Conservation (phyloP, 2,113 vertebrate genomes). For the Leucopsar rothschildi region DNA sequence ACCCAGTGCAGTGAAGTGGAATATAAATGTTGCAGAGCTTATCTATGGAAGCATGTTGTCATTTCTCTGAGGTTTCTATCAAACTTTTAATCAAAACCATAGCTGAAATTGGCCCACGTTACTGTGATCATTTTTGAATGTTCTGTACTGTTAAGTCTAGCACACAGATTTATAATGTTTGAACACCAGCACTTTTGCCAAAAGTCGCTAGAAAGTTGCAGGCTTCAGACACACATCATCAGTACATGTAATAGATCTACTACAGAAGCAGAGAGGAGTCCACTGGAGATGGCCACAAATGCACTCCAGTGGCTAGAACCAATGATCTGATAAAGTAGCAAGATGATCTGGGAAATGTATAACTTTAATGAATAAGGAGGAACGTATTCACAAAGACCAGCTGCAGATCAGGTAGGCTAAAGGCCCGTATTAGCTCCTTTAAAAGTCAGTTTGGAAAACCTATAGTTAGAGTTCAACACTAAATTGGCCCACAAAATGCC, state of each 20-base stretch:
- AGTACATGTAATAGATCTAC: background rate
- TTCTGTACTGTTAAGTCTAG: slow-evolving; percentile 25
- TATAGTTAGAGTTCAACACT: background rate
- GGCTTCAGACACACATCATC: slow-evolving; percentile 33
- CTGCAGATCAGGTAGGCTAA: background rate
- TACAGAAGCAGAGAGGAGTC: slow-evolving; percentile 20
- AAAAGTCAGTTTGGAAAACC: background rate
- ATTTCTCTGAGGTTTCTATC: slow-evolving; percentile 58
- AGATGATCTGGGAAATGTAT: background rate
- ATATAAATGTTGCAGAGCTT: slow-evolving; percentile 35
- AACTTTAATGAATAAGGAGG: background rate
- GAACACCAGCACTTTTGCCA: slow-evolving; percentile 20
- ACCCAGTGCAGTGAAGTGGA: background rate
- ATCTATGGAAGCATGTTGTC: slow-evolving; percentile 35
- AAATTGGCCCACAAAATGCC: background rate
- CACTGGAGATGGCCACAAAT: background rate
- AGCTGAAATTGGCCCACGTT: background rate
- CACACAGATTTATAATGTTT: slow-evolving; percentile 39
- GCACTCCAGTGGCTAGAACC: background rate
- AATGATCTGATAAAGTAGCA: background rate
- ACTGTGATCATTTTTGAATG: slow-evolving; percentile 18
- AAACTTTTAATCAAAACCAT: slow-evolving; percentile 51
- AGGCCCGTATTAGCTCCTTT: background rate
- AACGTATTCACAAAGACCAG: background rate
- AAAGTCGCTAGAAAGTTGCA: slow-evolving; percentile 44